phyloP scores from a whole-genome alignment of 2,888 invertebrate genomes.

The Tricholauxania praeusta region DNA sequence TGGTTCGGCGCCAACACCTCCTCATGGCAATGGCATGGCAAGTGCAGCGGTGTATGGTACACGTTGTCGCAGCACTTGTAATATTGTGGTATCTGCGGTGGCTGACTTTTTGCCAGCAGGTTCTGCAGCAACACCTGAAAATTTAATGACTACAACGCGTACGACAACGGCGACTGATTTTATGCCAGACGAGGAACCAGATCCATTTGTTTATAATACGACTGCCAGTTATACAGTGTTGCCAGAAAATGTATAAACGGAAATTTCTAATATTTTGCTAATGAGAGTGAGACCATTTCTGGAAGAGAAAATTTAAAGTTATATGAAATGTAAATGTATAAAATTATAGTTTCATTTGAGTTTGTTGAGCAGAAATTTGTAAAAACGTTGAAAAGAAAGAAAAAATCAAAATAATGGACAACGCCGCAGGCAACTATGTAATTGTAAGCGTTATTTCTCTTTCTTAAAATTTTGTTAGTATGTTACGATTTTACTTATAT shows the following conservation, averaged over 20 bases:
- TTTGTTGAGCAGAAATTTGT: no score
- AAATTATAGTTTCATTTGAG: no score
- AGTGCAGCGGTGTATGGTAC: slow-evolving; percentile 57
- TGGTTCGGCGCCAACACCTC: slow-evolving; percentile 27
- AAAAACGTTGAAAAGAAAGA: no score
- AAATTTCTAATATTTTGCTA: background rate
- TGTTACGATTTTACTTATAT: no score
- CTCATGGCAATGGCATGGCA: slow-evolving; percentile 43
- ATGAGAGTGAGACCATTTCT: background rate
- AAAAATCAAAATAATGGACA: no score
- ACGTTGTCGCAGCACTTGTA: slow-evolving; percentile 76
- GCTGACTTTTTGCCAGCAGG: slow-evolving; percentile 61
- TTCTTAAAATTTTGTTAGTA: no score
- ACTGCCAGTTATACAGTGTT: slow-evolving; percentile 57
- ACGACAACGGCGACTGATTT: slow-evolving; percentile 39
- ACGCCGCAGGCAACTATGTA: no score
- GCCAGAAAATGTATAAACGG: slow-evolving; percentile 58
- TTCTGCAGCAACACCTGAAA: slow-evolving; percentile 28
- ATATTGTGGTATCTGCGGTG: slow-evolving; percentile 74
- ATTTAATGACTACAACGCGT: slow-evolving; percentile 8
- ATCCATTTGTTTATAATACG: slow-evolving; percentile 64
- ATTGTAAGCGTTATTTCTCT: no score
- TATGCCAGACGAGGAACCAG: slow-evolving; percentile 51
- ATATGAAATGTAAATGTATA: background rate
- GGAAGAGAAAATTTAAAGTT: no score